Evolutionary conservation across 2,888 invertebrate genomes (phyloP).

Genomic region (Apoderus coryli): DNA sequence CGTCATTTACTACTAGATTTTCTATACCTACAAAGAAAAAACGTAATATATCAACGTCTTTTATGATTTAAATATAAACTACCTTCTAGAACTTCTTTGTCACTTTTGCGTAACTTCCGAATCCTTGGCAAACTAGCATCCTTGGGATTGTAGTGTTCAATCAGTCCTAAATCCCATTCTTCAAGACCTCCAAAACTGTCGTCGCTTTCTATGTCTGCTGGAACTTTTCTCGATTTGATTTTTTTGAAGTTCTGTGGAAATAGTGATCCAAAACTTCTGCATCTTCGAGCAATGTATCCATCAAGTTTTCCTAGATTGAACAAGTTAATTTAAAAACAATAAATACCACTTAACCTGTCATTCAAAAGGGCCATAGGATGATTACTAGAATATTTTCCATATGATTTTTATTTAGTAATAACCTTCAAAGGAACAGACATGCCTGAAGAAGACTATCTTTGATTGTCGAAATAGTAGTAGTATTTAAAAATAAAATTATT

Average conservation of each 20-base stretch:
- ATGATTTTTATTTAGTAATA: too few relatives aligned
- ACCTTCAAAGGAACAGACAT: too few relatives aligned
- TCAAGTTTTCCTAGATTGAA: conserved; percentile 33
- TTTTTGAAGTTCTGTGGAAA: conserved; percentile 33
- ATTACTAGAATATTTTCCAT: too few relatives aligned
- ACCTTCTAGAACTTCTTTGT: conserved; percentile 18
- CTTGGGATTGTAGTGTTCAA: conserved; percentile 33
- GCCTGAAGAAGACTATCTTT: too few relatives aligned
- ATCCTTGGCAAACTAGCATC: conserved; percentile 31
- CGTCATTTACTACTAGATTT: conserved; percentile 25
- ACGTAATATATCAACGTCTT: too few relatives aligned
- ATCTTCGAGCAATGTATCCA: conserved; percentile 32
- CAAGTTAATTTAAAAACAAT: too few relatives aligned
- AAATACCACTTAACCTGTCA: too few relatives aligned
- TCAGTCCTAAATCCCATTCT: conserved; percentile 36
- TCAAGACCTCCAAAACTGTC: conserved; percentile 35
- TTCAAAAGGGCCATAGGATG: too few relatives aligned
- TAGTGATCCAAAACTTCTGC: conserved; percentile 35
- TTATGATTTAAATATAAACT: too few relatives aligned
- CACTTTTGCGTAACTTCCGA: conserved; percentile 20
- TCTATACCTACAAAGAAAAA: conserved; percentile 29
- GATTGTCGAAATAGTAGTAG: too few relatives aligned
- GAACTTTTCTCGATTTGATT: conserved; percentile 25
- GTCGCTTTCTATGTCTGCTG: conserved; percentile 32
- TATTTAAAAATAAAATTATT: too few relatives aligned